Evolutionary conservation across 2,113 vertebrate genomes (phyloP), one percentile per base, ranked within the genome.

Genomic region (Platichthys stellatus): DNA sequence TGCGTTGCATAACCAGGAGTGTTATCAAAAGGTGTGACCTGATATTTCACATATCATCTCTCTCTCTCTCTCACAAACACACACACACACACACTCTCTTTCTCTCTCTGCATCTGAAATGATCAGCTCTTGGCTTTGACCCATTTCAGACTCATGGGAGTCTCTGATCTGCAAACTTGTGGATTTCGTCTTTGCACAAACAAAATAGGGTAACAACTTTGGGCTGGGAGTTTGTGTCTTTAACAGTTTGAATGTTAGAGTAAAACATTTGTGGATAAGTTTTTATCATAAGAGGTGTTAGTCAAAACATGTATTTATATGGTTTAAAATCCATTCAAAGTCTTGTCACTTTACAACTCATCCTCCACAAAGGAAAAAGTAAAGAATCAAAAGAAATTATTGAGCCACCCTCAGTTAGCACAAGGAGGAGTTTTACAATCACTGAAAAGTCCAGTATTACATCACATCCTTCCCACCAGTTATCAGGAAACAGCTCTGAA

Each of bases 11-110:
- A 88, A 90, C 49, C 11, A 73, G 21, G 35, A 70, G 57, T 66
- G 54, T 91, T 90, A 80, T 89, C 84, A 91, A 85, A 91, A 88
- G 86, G 84, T 90, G 85, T 86, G 88, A 86, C 78, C 76, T 78
- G 72, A 83, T 92, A 86, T 83, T 85, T 74, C 56, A 83, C 76
- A 75, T 83, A 82, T 86, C 40, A 74, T 75, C 21, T 61, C 76
- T 62, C 72, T n/a, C 64, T 7, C 53, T n/a, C 4, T 18, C 26
- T 26, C 23, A 23, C 23, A 23, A 23, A 20, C 47, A 51, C 47
- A 51, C 47, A 51, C 49, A 51, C 49, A 51, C 18, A 18, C 49
- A n/a, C 20, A 9, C 51, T 2, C 20, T n/a, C 51, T 24, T n/a
- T n/a, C 21, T 60, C 61, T 62, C 6, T 58, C 40, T 51, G 13